Evolutionary conservation across 1,140 invertebrate species (phyloP), one percentile per base, ranked within the genome.

Genomic region (Monochamus saltuarius): DNA sequence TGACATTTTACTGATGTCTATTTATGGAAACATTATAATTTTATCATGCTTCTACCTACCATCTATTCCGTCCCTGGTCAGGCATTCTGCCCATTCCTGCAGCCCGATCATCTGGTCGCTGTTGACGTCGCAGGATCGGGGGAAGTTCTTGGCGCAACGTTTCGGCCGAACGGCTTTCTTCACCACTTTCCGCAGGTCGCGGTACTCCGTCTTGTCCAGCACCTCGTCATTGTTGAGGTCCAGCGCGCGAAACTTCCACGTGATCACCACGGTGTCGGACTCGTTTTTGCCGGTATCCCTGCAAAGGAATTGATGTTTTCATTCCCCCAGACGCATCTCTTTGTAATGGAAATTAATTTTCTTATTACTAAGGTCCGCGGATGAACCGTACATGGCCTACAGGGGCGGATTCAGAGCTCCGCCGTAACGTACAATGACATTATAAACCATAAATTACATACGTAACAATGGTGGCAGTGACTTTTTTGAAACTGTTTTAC

Each of bases 171-270:
- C 89, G 17, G 90, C 86, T 77, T 92, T 91, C 72, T 89, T 91
- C 1, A 95, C 88, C 22, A 95, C 82, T 61, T 87, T 81, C 55
- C 87, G 84, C 4, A 97, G 78, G 57, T 89, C 88, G 62, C 86
- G 82, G 68, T 94, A 91, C 74, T 97, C 95, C 36, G 83, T 81
- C 64, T 86, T 86, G 68, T 91, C 87, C 49, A 97, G 76, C 43
- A 56, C 14, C 19, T 84, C 82, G 76, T 94, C 91, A 10, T 80
- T 80, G 76, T 96, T 88, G 34, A 77, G 76, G 78, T 97, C 94
- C 68, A 97, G 78, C 43, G 87, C 82, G 1, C 80, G 75, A 70
- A 96, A 97, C 75, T 97, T 96, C 94, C 94, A 97, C 43, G 89
- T 85, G 7, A 94, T 71, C 0, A 91, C 88, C 1, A 73, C 50